Evolutionary conservation across 2,113 vertebrate species (phyloP).

Genomic region (Bagarius yarrelli): DNA sequence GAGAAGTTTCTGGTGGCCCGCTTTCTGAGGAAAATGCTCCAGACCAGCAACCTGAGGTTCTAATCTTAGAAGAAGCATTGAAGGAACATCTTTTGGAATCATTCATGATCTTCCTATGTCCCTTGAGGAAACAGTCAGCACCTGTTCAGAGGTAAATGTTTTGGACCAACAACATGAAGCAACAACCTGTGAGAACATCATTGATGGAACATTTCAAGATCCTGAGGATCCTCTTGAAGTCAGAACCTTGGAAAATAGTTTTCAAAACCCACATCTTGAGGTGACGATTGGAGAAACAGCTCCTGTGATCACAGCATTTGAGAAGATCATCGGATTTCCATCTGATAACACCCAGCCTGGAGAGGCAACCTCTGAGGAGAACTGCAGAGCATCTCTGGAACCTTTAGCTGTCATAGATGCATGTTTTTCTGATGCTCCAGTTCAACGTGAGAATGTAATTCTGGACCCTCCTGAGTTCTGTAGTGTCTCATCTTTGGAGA

Average conservation of each 20-base stretch:
- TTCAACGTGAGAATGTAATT: background rate
- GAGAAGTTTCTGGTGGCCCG: background rate
- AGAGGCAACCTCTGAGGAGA: background rate
- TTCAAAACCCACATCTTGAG: background rate
- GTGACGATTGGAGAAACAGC: background rate
- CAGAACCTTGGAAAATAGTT: background rate
- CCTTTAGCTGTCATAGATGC: background rate
- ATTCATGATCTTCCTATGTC: background rate
- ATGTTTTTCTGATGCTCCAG: background rate
- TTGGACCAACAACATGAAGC: background rate
- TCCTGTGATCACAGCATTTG: background rate
- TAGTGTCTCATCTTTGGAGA: constrained; percentile 21
- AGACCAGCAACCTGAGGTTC: background rate
- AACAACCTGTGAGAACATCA: background rate
- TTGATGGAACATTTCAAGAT: background rate
- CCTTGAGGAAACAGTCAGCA: too few relatives aligned
- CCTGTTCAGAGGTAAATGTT: background rate
- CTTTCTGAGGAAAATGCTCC: background rate
- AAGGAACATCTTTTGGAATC: background rate
- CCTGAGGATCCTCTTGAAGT: background rate
- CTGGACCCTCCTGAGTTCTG: background rate
- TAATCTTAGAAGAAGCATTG: background rate
- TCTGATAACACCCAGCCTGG: background rate
- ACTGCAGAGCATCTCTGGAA: background rate
- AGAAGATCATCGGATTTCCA: background rate